phyloP scores from a whole-genome alignment of 2,888 invertebrate species.

The Hemithea aestivaria region DNA sequence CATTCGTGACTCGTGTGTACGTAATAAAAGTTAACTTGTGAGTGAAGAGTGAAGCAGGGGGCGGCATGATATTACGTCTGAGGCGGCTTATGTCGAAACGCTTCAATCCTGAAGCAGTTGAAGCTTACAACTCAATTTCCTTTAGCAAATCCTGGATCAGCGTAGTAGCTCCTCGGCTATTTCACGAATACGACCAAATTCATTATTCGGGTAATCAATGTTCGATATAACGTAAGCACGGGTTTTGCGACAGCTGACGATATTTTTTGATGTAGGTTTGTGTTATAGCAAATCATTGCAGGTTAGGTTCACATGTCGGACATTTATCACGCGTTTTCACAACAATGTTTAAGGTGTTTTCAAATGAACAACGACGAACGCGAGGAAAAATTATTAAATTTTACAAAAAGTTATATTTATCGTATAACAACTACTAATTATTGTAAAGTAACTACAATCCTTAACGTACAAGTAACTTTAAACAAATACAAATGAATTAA shows the following conservation, averaged over 20 bases:
- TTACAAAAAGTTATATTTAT: no score
- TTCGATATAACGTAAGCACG: constrained; percentile 9
- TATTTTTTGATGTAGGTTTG: constrained; percentile 3
- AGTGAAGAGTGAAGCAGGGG: constrained; percentile 21
- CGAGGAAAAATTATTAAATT: no score
- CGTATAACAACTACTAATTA: no score
- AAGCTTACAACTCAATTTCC: constrained; percentile 66
- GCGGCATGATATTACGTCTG: constrained; percentile 39
- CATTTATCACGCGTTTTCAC: no score
- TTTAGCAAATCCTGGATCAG: constrained; percentile 59
- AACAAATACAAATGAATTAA: no score
- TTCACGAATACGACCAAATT: constrained; percentile 45
- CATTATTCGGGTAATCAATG: constrained; percentile 26
- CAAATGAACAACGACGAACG: no score
- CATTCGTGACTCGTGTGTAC: no score
- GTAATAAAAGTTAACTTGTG: constrained; percentile 25
- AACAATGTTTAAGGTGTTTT: no score
- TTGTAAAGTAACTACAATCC: no score
- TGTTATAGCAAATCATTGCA: no score
- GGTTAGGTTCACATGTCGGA: no score
- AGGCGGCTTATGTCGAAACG: constrained; percentile 44
- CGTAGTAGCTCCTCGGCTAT: constrained; percentile 48
- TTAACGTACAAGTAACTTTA: no score
- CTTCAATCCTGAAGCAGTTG: constrained; percentile 47
- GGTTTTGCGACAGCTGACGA: constrained; percentile 1